These are phyloP conservation scores for Archilochus colubris DNA, from an alignment of 2,113 vertebrate genomes.

Conservation along the genomic window DNA sequence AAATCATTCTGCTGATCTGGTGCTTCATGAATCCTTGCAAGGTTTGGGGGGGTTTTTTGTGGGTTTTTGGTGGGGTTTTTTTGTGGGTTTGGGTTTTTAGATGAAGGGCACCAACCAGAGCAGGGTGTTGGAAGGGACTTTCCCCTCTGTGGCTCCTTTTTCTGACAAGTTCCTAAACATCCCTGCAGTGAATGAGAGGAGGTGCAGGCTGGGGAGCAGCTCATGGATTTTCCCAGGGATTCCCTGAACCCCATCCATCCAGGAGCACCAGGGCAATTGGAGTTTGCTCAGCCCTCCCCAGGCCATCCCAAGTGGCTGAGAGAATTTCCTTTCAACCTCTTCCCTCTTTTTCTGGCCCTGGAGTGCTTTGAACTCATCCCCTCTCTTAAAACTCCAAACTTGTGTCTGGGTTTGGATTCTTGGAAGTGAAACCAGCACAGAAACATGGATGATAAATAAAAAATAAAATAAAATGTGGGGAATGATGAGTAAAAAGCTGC, in stretches of 20 bases:
- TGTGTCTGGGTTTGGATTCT: neutral
- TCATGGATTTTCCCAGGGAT: neutral
- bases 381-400: neutral
- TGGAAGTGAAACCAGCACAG: neutral
- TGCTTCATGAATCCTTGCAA: neutral
- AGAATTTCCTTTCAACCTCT: neutral
- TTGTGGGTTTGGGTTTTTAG: neutral
- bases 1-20: neutral
- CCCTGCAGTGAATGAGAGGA: neutral
- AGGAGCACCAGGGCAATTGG: neutral
- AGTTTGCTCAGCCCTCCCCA: neutral
- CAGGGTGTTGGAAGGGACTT: neutral
- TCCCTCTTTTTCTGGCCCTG: neutral
- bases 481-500: neutral
- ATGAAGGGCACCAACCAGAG: neutral
- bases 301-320: neutral
- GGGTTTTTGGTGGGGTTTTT: neutral
- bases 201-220: neutral
- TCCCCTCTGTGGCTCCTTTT: neutral
- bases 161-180: neutral
- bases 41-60: too few species aligned
- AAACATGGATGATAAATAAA: too few species aligned
- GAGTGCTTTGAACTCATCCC: neutral
- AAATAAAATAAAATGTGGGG: too few species aligned
- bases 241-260: neutral